Base-by-base conservation (phyloP, 1,140 invertebrate genomes). In the Microplitis mediator region DNA sequence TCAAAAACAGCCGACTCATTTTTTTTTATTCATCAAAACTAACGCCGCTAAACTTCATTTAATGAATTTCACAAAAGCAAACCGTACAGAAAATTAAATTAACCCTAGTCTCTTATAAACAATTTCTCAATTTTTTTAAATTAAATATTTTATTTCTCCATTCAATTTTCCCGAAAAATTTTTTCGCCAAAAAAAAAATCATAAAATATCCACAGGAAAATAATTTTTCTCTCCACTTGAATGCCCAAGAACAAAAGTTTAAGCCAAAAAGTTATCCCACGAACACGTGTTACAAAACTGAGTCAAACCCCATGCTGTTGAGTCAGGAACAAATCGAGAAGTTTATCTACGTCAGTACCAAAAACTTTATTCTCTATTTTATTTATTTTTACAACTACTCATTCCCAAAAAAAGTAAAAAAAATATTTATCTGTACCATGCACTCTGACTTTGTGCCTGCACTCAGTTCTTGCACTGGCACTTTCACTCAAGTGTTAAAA, bases 281-380 rank as follows among this genome's bases (percentile, higher is more conserved):
- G 32, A 67, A 67, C 65, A 67, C 65, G 65, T 67, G 65, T 67
- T 67, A 67, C 65, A 67, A 54, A 67, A 67, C 36, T 67, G 65
- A 67, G 65, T 67, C 65, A 67, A 67, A 67, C 50, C 65, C 39
- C 39, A 45, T 11, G 39, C 39, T 6, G 45, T 52, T n/a, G 65
- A 52, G 14, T 65, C 63, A 65, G 23, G 32, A 67, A 50, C 65
- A 50, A 67, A 67, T 67, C 13, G 45, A 52, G 23, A 67, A 67
- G 45, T 67, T 67, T 67, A 67, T 67, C 65, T 39, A 52, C 65
- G 65, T 67, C 65, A 67, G 45, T 67, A 67, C 65, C 50, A 54
- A 54, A 67, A 67, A 52, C 60, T 62, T 36, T 62, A 11, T 5
- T 32, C 58, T 32, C 23, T 61, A 11, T 36, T 35, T 62, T 62